Base-by-base conservation (phyloP, 2,888 invertebrate species). In the Latheticus oryzae region DNA sequence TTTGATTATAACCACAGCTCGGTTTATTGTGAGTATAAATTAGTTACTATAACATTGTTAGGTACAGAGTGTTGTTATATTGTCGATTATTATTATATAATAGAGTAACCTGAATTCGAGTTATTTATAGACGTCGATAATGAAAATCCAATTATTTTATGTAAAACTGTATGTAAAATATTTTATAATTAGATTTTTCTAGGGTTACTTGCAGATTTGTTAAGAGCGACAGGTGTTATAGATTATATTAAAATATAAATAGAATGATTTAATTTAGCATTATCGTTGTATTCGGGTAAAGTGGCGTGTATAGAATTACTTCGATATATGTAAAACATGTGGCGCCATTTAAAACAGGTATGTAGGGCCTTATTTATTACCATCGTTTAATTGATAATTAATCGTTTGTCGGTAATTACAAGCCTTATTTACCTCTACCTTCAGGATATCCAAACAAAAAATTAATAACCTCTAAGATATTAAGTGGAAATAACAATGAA, bases 381-480 rank as follows among this genome's bases (percentile, higher is more conserved):
- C 65, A 62, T 67, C 69, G 66, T 74, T 73, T 73, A 73, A 73
- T 72, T 73, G 68, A 72, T 73, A 75, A 74, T 75, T 75, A 75
- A 74, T 75, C 69, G 72, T 72, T 73, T 68, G 66, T 64, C 58
- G 65, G 68, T 73, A 75, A 74, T 74, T 75, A 70, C 71, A 66
- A 70, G 60, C 65, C 63, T 68, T 68, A 68, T 70, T 69, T 64
- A 65, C 66, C 63, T 58, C 61, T 63, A 58, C 62, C 66, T 66
- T 64, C 56, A 40, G 62, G 67, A 47, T 54, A 55, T 50, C 19
- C 47, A 55, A 52, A 55, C 53, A 42, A 48, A 43, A 38, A 55
- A 56, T 50, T 60, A 55, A 59, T 45, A 43, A 55, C 13, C 45
- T 15, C 30, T 58, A 58, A 52, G 52, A 58, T 52, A 52, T 58